These are phyloP conservation scores for Merodon equestris DNA, from an alignment of 2,888 invertebrate species.

Conservation along the genomic window DNA sequence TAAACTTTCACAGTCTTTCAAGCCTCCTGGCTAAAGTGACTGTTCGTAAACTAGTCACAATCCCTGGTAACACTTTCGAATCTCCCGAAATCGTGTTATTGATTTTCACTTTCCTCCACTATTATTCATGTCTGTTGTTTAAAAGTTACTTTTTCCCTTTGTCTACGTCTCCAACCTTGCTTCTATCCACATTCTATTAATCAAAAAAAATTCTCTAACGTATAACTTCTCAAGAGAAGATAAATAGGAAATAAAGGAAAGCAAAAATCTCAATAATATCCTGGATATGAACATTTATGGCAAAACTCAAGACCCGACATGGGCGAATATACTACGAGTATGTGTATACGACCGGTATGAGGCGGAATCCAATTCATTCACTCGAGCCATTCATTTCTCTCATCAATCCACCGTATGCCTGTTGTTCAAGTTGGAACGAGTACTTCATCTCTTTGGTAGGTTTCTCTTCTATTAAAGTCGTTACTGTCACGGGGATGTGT, in stretches of 20 bases:
- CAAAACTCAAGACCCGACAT: conserved; percentile 42
- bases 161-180: background rate
- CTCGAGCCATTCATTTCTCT: conserved; percentile 52
- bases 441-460: conserved; percentile 11
- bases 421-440: background rate
- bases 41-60: no score
- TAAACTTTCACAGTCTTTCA: no score
- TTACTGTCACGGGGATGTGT: conserved; percentile 55
- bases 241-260: conserved; percentile 13
- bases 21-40: no score
- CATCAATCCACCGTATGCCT: conserved; percentile 2
- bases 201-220: conserved; percentile 21
- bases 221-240: conserved; percentile 15
- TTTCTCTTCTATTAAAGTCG: conserved; percentile 57
- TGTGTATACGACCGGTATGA: no score
- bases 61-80: no score
- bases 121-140: no score
- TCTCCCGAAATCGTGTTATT: no score
- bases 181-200: conserved; percentile 38
- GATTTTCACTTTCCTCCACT: no score
- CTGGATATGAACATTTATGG: conserved; percentile 64
- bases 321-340: background rate
- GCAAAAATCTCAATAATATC: conserved; percentile 59
- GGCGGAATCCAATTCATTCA: conserved; percentile 64
- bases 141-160: no score